Evolutionary conservation across 2,888 invertebrate species (phyloP), one percentile per base, ranked within the genome.

Genomic region (Acleris literana): DNA sequence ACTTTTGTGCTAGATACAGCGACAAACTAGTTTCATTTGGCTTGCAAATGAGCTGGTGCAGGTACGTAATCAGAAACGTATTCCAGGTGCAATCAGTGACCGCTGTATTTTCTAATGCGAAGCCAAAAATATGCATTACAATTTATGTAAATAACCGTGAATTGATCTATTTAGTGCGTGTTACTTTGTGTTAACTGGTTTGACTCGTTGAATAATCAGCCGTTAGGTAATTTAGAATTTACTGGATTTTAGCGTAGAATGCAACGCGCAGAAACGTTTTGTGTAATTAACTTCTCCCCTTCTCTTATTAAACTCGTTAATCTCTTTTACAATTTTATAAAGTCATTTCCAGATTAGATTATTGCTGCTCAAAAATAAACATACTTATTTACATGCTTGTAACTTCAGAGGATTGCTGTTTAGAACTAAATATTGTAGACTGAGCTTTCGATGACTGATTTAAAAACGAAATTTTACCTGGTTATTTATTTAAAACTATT

Each of bases 41-140:
- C 67, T 70, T 64, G 68, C 68, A 69, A 73, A 74, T 74, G 55
- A 64, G 63, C 25, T 11, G 43, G 29, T 60, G 59, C 25, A 56
- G 61, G 52, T 57, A n/a, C 39, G 33, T 55, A 65, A 61, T 65
- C 61, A 51, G 44, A 64, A 52, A 61, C 49, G 29, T 39, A 52
- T 39, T 39, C 29, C 20, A 13, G 17, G 22, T 22, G 65, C 52
- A 66, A 66, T 66, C 29, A 61, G 44, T 25, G 29, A 54, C 43
- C 49, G 18, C 25, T 64, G 16, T 39, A 64, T 55, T 64, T 64
- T 55, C 33, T 51, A 48, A 58, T 51, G 11, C 33, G 53, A 39
- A 25, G 53, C 13, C 55, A 20, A 65, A 65, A 55, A 54, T 64
- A 51, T 55, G 55, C 55, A 22, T 22, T 18, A 51, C 29, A 33